Evolutionary conservation across 2,113 vertebrate species (phyloP).

Genomic region (Mohoua ochrocephala): DNA sequence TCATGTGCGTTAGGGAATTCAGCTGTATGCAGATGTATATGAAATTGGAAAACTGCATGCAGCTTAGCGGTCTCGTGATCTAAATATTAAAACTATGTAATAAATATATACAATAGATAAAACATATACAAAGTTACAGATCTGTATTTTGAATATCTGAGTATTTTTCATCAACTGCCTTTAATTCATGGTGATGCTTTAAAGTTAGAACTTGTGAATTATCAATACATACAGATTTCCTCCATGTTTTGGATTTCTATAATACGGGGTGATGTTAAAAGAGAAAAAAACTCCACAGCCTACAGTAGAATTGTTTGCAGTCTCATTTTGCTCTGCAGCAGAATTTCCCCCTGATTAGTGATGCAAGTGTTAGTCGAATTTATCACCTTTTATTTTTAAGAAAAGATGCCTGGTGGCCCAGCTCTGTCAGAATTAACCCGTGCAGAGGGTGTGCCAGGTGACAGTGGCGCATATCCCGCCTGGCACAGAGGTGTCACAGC

Average conservation of each 20-base stretch:
- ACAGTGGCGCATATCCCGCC: rapidly evolving
- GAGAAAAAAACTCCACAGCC: background rate
- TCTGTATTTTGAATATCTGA: background rate
- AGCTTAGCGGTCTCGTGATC: background rate
- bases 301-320: background rate
- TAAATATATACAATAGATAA: background rate
- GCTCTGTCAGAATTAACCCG: rapidly evolving
- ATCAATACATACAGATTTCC: background rate
- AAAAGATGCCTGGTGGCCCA: rapidly evolving
- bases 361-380: background rate
- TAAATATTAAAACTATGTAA: background rate
- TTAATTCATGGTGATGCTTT: background rate
- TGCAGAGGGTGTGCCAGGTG: background rate
- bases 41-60: background rate
- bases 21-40: background rate
- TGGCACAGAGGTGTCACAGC: background rate
- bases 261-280: background rate
- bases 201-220: background rate
- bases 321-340: background rate
- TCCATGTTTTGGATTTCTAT: background rate
- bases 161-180: background rate
- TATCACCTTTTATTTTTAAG: background rate
- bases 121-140: background rate
- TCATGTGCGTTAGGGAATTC: background rate
- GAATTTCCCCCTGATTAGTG: background rate